phyloP scores from a whole-genome alignment of 2,113 vertebrate species.

The Ovis canadensis region DNA sequence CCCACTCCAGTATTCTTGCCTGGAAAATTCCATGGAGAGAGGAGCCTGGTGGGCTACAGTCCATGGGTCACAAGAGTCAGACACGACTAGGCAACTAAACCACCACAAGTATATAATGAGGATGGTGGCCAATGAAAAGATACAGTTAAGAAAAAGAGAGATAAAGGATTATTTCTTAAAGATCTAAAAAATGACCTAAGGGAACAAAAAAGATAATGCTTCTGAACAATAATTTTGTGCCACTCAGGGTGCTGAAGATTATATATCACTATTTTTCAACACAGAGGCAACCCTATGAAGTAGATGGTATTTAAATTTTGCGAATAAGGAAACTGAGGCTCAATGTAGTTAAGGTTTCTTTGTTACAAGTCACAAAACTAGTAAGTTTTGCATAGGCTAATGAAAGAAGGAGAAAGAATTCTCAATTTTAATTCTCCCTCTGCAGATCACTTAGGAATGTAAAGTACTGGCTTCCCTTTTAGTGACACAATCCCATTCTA shows the following conservation, averaged over 20 bases:
- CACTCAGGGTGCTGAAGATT: background rate
- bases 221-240: background rate
- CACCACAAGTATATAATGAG: background rate
- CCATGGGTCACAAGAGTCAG: background rate
- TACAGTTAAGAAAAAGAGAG: background rate
- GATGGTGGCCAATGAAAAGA: background rate
- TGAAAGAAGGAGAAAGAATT: background rate
- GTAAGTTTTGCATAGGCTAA: background rate
- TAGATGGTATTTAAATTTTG: background rate
- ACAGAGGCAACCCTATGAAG: background rate
- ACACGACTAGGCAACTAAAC: background rate
- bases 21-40: background rate
- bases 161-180: background rate
- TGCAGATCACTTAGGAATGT: background rate
- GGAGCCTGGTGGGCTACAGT: background rate
- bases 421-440: background rate
- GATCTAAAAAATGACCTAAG: background rate
- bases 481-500: background rate
- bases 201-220: background rate
- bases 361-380: background rate
- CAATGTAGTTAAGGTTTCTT: background rate
- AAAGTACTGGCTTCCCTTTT: background rate
- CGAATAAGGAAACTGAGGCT: background rate
- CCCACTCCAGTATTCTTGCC: background rate
- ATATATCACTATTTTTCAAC: background rate